A percentile compares a stretch with the other conserved stretches of the same genome.
Conservation (phyloP, 1,140 invertebrate genomes). For the Hyles euphorbiae region DNA sequence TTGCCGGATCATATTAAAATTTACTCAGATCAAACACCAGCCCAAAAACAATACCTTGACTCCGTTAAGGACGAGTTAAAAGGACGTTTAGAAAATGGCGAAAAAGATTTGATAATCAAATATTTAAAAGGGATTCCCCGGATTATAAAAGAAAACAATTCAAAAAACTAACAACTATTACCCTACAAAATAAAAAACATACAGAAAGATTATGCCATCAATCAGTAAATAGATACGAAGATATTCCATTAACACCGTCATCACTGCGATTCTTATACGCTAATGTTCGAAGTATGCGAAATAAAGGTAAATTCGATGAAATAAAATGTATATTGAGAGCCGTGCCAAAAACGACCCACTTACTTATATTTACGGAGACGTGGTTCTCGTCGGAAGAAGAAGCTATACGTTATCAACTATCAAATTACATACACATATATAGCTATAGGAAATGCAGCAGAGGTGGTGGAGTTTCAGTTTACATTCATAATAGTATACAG, state of each 20-base stretch:
- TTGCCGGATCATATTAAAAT: no score
- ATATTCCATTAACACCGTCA: slow-evolving; percentile 5
- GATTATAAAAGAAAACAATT: slow-evolving; percentile 11
- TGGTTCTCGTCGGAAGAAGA: slow-evolving; percentile 15
- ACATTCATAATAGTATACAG: slow-evolving; percentile 10
- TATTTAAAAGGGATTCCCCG: slow-evolving; percentile 24
- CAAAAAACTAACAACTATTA: slow-evolving; percentile 26
- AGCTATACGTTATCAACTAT: slow-evolving; percentile 3
- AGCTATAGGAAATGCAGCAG: slow-evolving; percentile 2
- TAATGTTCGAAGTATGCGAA: slow-evolving; percentile 19
- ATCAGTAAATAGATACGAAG: slow-evolving; percentile 7
- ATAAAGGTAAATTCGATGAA: slow-evolving; percentile 24
- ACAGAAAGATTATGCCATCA: slow-evolving; percentile 9
- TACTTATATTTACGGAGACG: slow-evolving; percentile 16
- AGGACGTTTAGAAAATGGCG: slow-evolving; percentile 10
- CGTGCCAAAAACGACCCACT: slow-evolving; percentile 3
- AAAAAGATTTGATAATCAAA: slow-evolving; percentile 20
- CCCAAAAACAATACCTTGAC: slow-evolving; percentile 10
- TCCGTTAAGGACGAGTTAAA: slow-evolving; percentile 14
- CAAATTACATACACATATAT: slow-evolving; percentile 14
- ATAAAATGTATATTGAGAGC: slow-evolving; percentile 15
- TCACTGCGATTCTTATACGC: slow-evolving; percentile 16
- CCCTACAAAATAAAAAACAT: slow-evolving; percentile 1
- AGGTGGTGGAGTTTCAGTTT: slow-evolving; percentile 17
- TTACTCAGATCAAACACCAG: slow-evolving; percentile 20